phyloP scores from a whole-genome alignment of 2,888 invertebrate genomes.

The Clusia tigrina region DNA sequence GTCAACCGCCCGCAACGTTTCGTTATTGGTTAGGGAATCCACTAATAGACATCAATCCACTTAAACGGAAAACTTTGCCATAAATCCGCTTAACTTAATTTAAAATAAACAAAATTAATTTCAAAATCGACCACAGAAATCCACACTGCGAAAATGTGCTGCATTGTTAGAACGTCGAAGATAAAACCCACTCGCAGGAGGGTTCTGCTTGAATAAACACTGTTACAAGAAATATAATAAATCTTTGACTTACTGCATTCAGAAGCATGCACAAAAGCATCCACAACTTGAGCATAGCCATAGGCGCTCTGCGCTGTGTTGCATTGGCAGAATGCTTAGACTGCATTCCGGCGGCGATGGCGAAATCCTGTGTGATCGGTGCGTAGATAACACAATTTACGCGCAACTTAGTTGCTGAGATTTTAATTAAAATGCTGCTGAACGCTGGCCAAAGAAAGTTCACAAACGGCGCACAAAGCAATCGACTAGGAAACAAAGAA shows the following conservation, averaged over 20 bases:
- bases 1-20: too few species aligned
- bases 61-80: neutral
- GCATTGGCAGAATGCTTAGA: neutral
- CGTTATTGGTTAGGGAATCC: too few species aligned
- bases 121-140: neutral
- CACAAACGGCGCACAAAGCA: neutral
- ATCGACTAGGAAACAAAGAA: neutral
- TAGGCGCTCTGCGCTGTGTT: neutral
- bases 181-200: conserved; percentile 32
- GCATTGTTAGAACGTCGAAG: too few species aligned
- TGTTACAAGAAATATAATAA: neutral
- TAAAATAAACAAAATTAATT: neutral
- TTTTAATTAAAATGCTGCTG: neutral
- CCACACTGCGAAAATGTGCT: too few species aligned
- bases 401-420: neutral
- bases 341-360: neutral
- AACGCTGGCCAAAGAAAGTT: neutral
- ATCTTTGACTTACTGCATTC: conserved; percentile 55
- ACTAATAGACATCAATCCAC: neutral
- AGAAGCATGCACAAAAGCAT: conserved; percentile 55
- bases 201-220: conserved; percentile 29
- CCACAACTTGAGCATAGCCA: conserved; percentile 34
- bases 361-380: neutral
- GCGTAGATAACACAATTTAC: conserved; percentile 1
- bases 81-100: conserved; percentile 4